Evolutionary conservation across 23 tunicate species (phyloP).

Genomic region (Styela plicata): DNA sequence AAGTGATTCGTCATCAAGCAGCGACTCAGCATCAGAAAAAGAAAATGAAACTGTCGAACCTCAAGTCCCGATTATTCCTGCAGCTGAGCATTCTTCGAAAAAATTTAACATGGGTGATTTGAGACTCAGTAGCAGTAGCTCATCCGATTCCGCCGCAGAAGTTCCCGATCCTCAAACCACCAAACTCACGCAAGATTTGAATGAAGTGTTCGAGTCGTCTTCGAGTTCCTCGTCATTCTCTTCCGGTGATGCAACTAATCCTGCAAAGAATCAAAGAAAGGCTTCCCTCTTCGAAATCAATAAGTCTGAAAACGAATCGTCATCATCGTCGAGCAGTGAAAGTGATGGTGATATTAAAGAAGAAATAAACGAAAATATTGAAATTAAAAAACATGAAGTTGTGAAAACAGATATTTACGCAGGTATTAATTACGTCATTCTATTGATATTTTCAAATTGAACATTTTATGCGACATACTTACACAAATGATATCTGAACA

Average conservation of each 20-base stretch:
- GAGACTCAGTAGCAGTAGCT: neutral
- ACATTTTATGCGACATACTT: neutral
- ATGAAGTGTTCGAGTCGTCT: neutral
- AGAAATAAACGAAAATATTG: neutral
- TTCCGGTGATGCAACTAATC: neutral
- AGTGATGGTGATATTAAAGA: neutral
- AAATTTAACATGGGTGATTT: neutral
- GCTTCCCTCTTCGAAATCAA: neutral
- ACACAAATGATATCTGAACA: too few relatives aligned
- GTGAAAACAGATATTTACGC: neutral
- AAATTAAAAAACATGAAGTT: neutral
- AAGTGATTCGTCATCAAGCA: neutral
- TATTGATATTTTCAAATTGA: neutral
- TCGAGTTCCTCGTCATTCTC: neutral
- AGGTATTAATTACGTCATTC: neutral
- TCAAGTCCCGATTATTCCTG: too few relatives aligned
- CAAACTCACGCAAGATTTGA: neutral
- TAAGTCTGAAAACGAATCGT: too few relatives aligned
- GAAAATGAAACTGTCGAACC: too few relatives aligned
- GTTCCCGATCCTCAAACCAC: neutral
- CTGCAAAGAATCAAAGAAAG: neutral
- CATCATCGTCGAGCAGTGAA: neutral
- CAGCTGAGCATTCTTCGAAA: neutral
- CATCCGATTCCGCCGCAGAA: neutral
- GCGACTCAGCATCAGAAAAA: neutral